phyloP scores from a whole-genome alignment of 35 echinoderm and acorn worm species.

The Heliocidaris tuberculata region DNA sequence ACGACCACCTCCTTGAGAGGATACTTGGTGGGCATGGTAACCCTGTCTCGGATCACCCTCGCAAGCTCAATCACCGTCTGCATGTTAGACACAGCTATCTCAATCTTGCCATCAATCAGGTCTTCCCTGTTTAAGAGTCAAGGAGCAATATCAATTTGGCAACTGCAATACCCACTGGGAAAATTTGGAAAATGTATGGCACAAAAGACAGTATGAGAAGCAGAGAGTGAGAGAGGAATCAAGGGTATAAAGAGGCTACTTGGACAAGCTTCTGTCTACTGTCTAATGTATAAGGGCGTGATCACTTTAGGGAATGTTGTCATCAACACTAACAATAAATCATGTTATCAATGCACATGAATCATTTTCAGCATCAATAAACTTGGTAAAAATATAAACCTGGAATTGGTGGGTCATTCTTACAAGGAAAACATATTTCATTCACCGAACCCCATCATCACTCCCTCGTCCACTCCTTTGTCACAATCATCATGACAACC shows the following conservation, averaged over 20 bases:
- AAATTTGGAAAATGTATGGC: not conserved
- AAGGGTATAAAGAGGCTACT: too few species aligned
- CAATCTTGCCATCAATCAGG: slow-evolving; percentile 86
- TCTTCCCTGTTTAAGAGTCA: slow-evolving; percentile 63
- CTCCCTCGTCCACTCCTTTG: not conserved
- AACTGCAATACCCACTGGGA: not conserved
- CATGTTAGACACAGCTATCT: slow-evolving; percentile 84
- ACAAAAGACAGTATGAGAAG: too few species aligned
- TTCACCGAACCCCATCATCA: not conserved
- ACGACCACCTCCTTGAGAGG: slow-evolving; percentile 90
- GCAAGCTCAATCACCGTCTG: slow-evolving; percentile 94
- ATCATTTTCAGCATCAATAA: too few species aligned
- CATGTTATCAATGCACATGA: too few species aligned
- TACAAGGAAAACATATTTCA: too few species aligned
- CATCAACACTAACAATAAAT: too few species aligned
- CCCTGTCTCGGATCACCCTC: slow-evolving; percentile 81
- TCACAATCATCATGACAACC: not conserved
- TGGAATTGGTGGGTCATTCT: too few species aligned
- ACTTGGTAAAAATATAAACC: too few species aligned
- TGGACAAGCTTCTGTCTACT: too few species aligned
- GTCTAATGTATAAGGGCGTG: too few species aligned
- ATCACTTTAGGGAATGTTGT: too few species aligned
- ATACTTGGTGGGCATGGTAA: slow-evolving; percentile 96
- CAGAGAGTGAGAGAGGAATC: too few species aligned
- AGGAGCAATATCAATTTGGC: not conserved